A percentile compares a stretch with the other conserved stretches of the same genome.
Conservation (phyloP, 2,113 vertebrate species). For the Chiloscyllium plagiosum region DNA sequence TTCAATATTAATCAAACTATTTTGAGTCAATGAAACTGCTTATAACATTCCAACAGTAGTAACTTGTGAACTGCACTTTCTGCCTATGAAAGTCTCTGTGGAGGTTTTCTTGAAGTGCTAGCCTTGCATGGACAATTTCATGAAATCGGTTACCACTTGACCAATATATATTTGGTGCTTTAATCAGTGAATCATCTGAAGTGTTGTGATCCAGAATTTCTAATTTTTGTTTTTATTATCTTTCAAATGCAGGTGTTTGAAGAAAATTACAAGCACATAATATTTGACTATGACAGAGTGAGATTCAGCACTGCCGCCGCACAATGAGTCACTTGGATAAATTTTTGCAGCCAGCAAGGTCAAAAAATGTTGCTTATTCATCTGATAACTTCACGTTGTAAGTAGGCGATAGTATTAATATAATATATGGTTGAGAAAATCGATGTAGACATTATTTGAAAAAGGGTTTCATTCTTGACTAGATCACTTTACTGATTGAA, state of each 20-base stretch:
- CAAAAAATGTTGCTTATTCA: not conserved
- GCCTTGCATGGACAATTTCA: not conserved
- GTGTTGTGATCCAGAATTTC: not conserved
- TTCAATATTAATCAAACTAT: not conserved
- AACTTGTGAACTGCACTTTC: not conserved
- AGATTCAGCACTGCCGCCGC: not conserved
- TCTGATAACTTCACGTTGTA: constrained; percentile 23
- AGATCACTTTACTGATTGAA: not conserved
- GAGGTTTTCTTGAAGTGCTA: not conserved
- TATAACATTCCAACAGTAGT: not conserved
- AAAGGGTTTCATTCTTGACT: not conserved
- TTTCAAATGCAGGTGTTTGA: not conserved
- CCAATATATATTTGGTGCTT: not conserved
- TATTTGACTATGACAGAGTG: not conserved
- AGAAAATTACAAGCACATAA: not conserved
- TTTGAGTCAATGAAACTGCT: not conserved
- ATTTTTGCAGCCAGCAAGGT: not conserved
- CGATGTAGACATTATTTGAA: not conserved
- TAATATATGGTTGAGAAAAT: not conserved
- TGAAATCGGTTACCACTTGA: not conserved
- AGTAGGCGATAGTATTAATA: not conserved
- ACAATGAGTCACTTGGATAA: not conserved
- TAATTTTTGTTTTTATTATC: not conserved
- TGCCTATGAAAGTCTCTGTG: not conserved
- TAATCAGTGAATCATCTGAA: not conserved